Evolutionary conservation across 1,140 invertebrate species (phyloP).

Genomic region (Eupeodes corollae): DNA sequence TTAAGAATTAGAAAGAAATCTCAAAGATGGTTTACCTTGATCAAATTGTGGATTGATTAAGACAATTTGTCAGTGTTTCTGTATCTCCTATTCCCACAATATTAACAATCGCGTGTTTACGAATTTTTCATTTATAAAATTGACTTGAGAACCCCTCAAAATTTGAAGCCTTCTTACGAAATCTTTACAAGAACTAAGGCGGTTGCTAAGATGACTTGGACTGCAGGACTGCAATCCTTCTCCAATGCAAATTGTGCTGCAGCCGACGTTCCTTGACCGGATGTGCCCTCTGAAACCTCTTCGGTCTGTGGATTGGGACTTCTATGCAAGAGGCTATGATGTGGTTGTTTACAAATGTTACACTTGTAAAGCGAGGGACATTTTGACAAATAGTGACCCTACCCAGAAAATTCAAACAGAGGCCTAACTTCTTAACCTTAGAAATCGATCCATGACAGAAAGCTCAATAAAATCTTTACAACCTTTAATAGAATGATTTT

Average conservation of each 20-base stretch:
- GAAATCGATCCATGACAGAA: too few relatives aligned
- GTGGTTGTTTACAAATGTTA: too few relatives aligned
- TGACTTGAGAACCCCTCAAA: not conserved
- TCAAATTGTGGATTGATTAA: not conserved
- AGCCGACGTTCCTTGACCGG: too few relatives aligned
- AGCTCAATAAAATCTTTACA: too few relatives aligned
- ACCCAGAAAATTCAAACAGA: too few relatives aligned
- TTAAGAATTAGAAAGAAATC: constrained; percentile 1
- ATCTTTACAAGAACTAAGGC: not conserved
- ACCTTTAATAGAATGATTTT: too few relatives aligned
- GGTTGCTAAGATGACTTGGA: constrained; percentile 1
- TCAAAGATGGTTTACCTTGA: constrained; percentile 1
- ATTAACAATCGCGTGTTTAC: not conserved
- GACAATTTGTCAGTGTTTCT: constrained; percentile 1
- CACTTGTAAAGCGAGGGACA: too few relatives aligned
- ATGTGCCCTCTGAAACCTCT: too few relatives aligned
- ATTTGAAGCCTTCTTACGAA: not conserved
- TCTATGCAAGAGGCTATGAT: too few relatives aligned
- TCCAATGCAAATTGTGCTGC: not conserved
- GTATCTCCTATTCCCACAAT: constrained; percentile 1
- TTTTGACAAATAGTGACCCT: too few relatives aligned
- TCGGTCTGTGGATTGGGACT: too few relatives aligned
- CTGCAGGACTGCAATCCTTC: not conserved
- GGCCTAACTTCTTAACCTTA: too few relatives aligned
- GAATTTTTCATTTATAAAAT: not conserved